Base-by-base conservation (phyloP, 1,140 invertebrate genomes). In the Hyposmocoma kahamanoa region DNA sequence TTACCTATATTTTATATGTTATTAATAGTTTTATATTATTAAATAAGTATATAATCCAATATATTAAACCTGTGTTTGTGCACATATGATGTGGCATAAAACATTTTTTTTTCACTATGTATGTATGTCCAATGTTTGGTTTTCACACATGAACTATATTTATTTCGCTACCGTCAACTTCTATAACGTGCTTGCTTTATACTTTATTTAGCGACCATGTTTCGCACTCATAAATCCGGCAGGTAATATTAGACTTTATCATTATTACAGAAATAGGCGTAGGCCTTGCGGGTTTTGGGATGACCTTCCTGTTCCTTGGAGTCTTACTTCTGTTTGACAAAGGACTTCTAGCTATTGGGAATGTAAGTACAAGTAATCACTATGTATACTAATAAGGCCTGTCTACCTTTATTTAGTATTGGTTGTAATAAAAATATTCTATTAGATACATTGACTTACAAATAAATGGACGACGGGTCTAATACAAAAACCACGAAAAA, bases 341-440 rank as follows among this genome's bases (percentile, higher is more conserved):
- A 87, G 98, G 97, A 56, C 89, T 99, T 54, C 88, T 99, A 39
- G 98, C 98, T 9, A 97, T 99, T 73, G 98, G 98, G 81, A 99
- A 99, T 92, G 97, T 84, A 52, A 77, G 78, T 76, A 97, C 13
- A 5, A 11, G 24, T n/a, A n/a, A n/a, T n/a, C n/a, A n/a, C n/a
- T n/a, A n/a, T n/a, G n/a, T n/a, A n/a, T n/a, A n/a, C n/a, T n/a
- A n/a, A n/a, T n/a, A n/a, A n/a, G n/a, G n/a, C n/a, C n/a, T n/a
- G n/a, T n/a, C n/a, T n/a, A n/a, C n/a, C n/a, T n/a, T n/a, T n/a
- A n/a, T n/a, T n/a, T n/a, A n/a, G n/a, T n/a, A n/a, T n/a, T n/a
- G n/a, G n/a, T n/a, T n/a, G n/a, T n/a, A n/a, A n/a, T n/a, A n/a
- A n/a, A n/a, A n/a, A n/a, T n/a, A n/a, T n/a, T n/a, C n/a, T n/a